A percentile compares a stretch with the other conserved stretches of the same genome.
Conservation (phyloP, 2,888 invertebrate genomes). For the Vannuccia rotundouncinata region DNA sequence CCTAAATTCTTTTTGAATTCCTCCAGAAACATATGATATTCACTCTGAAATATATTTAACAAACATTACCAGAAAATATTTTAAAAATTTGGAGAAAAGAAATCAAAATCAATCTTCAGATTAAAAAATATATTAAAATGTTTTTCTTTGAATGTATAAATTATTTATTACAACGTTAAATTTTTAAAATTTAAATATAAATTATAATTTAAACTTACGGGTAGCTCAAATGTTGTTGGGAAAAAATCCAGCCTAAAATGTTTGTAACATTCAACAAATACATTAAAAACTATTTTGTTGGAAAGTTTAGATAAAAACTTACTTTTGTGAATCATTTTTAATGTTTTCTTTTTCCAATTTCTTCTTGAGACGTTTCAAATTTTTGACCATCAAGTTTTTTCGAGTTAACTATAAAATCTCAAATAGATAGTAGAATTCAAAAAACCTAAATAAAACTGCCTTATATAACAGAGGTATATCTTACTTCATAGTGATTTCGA, state of each 20-base stretch:
- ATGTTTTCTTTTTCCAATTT: slow-evolving; percentile 54
- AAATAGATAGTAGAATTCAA: background rate
- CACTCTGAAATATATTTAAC: slow-evolving; percentile 58
- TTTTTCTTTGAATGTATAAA: background rate
- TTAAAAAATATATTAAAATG: too few relatives aligned
- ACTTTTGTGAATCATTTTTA: slow-evolving; percentile 56
- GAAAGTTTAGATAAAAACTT: too few relatives aligned
- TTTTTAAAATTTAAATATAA: too few relatives aligned
- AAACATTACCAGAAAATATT: background rate
- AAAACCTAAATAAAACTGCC: background rate
- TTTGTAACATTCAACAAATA: background rate
- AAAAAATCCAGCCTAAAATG: slow-evolving; percentile 59
- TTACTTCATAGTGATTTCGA: slow-evolving; percentile 61
- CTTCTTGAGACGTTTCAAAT: slow-evolving; percentile 59
- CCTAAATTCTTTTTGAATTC: slow-evolving; percentile 61
- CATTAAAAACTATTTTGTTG: background rate
- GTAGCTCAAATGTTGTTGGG: slow-evolving; percentile 63
- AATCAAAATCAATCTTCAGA: too few relatives aligned
- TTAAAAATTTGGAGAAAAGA: background rate
- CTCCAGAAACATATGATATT: slow-evolving; percentile 63
- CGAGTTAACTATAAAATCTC: slow-evolving; percentile 58
- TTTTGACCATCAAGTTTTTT: slow-evolving; percentile 62
- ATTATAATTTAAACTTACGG: slow-evolving; percentile 53
- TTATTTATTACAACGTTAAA: too few relatives aligned
- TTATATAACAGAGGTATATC: background rate